Evolutionary conservation across 2,113 vertebrate genomes (phyloP), one percentile per base, ranked within the genome.

Genomic region (Colinus virginianus): DNA sequence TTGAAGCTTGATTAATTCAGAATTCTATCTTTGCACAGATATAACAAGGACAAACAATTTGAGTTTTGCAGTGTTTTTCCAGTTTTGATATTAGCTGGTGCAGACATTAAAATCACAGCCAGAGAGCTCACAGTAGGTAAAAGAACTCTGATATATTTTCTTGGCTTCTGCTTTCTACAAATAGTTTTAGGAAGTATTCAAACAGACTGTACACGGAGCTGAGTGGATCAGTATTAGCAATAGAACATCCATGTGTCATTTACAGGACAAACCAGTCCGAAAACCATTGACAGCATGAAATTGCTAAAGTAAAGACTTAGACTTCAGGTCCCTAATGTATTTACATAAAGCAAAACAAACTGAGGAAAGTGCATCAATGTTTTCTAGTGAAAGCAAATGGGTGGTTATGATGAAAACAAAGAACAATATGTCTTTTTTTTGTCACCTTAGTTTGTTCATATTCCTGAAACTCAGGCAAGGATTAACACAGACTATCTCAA

Each of bases 91-190:
- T 62, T 72, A 82, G 7, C 36, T 36, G 16, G 18, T 30, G 9
- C 6, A 72, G 43, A 20, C 38, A 69, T 25, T 51, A 77, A 66
- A 90, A 74, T 58, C 6, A 13, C 11, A 51, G 8, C 78, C 56
- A 11, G 88, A 48, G 16, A 5, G 34, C 7, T 92, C 7, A 77
- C 2, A 49, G 25, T 72, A 78, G 0, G 14, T 46, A 76, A 63
- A 72, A 0, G 0, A 1, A 19, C 9, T 63, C 63, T 49, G 15
- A 18, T 36, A 5, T 25, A 62, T 38, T 77, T 90, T 51, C 30
- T 48, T 5, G 6, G 11, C 26, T 92, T 93, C 51, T 8, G 0
- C 19, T 55, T 80, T 26, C 12, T 45, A 58, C 11, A 5, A 11
- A 19, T 2, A 68, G 13, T 45, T 69, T 34, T 34, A 42, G 13